phyloP scores from a whole-genome alignment of 2,888 invertebrate species.

The Monopis laevigella region DNA sequence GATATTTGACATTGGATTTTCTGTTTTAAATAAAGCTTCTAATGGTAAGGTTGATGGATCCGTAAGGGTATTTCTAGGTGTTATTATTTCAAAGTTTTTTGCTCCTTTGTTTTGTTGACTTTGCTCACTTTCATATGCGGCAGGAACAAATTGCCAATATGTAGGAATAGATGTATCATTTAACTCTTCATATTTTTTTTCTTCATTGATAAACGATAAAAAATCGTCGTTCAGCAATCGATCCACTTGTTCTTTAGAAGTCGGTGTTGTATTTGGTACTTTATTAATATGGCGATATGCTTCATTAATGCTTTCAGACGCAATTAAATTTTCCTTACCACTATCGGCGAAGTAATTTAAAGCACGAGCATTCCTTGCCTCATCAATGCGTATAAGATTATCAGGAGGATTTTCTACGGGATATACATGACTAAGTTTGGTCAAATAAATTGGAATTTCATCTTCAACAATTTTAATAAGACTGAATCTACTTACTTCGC shows the following conservation, averaged over 20 bases:
- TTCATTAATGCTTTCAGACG: conserved; percentile 61
- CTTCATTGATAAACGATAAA: conserved; percentile 46
- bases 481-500: conserved; percentile 75
- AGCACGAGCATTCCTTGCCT: conserved; percentile 57
- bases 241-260: conserved; percentile 26
- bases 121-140: conserved; percentile 53
- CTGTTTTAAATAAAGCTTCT: conserved; percentile 72
- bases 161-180: conserved; percentile 24
- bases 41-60: conserved; percentile 74
- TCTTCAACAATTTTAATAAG: conserved; percentile 74
- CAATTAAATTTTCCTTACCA: conserved; percentile 52
- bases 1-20: conserved; percentile 35
- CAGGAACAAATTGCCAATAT: conserved; percentile 58
- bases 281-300: conserved; percentile 49
- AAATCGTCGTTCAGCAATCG: conserved; percentile 41
- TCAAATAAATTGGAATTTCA: conserved; percentile 60
- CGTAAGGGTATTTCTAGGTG: conserved; percentile 41
- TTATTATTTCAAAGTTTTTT: conserved; percentile 44
- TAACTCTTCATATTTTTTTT: conserved; percentile 34
- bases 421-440: conserved; percentile 54
- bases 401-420: conserved; percentile 59
- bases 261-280: conserved; percentile 23
- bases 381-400: conserved; percentile 57
- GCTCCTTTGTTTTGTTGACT: conserved; percentile 29
- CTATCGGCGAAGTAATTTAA: conserved; percentile 42